Evolutionary conservation across 2,797 vertebrate species (phyloP), one percentile per base, ranked within the genome.

Genomic region (Sebastes hubbsi): DNA sequence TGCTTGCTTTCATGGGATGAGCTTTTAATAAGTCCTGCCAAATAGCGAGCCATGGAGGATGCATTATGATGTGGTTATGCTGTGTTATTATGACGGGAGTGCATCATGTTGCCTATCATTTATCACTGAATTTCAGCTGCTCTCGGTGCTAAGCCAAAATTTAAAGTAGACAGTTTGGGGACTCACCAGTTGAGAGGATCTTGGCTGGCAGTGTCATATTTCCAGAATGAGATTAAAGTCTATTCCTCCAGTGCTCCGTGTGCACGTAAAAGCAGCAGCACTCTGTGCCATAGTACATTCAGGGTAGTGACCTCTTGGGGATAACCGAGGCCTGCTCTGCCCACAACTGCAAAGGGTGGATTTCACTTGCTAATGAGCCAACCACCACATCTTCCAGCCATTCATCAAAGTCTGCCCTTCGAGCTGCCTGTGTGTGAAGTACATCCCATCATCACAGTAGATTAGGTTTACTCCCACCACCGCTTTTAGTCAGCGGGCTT

Each of bases 291-390:
- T 13, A 24, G 55, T 13, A 29, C 76, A 79, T 74, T 74, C 79
- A 74, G 72, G 54, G 36, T 5, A 66, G 71, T 65, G 72, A 80
- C 77, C 86, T 87, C 78, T 71, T 32, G 82, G 81, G 83, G 58
- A 86, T 72, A 81, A 83, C 63, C n/a, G 34, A 64, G 27, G 77
- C 62, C 80, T 63, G 66, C 29, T 77, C 88, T 76, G 68, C 83
- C 82, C 83, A 73, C 79, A 77, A 70, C 79, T 69, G 81, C 81
- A 88, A 84, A 59, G 69, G 74, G 13, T 75, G 83, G 82, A 88
- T 94, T 93, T 94, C 74, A 91, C 91, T 92, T 92, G 92, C 87
- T 94, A 93, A 94, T 94, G 86, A 91, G 84, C 49, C 68, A 83
- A 77, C 73, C 72, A 80, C 78, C 82, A 49, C 73, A 88, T 90